Percentiles rank a stretch among this genome's conserved stretches.
These are phyloP conservation scores for Zootoca vivipara DNA, from an alignment of 2,113 vertebrate genomes.

Conservation along the genomic window DNA sequence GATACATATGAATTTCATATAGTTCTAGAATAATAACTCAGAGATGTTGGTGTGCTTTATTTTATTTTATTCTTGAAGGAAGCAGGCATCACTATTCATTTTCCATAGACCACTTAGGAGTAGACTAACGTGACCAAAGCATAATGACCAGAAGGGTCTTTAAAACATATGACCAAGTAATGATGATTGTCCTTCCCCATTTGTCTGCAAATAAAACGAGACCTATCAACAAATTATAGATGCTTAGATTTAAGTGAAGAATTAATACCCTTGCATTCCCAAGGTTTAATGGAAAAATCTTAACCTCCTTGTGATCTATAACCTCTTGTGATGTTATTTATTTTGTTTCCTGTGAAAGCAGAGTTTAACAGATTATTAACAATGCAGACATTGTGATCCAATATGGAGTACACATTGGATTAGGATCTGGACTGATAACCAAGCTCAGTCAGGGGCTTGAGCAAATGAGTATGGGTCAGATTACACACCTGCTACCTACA, in stretches of 20 bases:
- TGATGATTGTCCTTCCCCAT: background rate
- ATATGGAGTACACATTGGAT: background rate
- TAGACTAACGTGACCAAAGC: background rate
- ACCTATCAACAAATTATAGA: background rate
- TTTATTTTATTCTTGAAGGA: slow-evolving; percentile 3
- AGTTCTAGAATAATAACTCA: slow-evolving; percentile 9
- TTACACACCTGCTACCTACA: background rate
- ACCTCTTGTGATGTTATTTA: background rate
- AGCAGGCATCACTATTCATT: background rate
- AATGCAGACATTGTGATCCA: background rate
- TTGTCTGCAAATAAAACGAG: background rate
- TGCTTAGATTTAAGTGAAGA: background rate
- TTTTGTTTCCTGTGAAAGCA: background rate
- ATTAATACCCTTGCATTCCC: background rate
- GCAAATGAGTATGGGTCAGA: background rate
- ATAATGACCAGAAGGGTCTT: background rate
- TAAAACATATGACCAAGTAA: background rate
- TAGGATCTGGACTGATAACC: background rate
- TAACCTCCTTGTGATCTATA: background rate
- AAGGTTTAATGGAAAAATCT: background rate
- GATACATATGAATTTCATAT: slow-evolving; percentile 28
- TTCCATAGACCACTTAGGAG: background rate
- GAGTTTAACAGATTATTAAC: background rate
- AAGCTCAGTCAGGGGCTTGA: background rate
- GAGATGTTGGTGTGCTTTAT: background rate